Conservation (phyloP, 2,888 invertebrate genomes). For the Lasioglossum marginatum region DNA sequence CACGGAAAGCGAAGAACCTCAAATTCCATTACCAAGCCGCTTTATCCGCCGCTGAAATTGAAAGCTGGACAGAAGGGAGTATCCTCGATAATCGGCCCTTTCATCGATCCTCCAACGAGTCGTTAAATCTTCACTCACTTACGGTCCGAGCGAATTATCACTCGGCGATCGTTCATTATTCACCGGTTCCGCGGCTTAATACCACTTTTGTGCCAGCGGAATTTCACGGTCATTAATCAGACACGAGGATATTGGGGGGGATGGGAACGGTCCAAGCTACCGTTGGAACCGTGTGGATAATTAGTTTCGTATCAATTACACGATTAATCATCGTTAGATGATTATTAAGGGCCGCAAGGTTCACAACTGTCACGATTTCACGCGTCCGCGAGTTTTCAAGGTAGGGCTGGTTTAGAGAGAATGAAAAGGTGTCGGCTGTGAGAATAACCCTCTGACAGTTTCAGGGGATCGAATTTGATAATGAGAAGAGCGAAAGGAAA, state of each 20-base stretch:
- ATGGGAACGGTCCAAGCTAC: not conserved
- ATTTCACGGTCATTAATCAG: slow-evolving; percentile 57
- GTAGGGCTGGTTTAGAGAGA: not conserved
- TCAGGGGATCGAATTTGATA: not conserved
- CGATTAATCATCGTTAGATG: slow-evolving; percentile 45
- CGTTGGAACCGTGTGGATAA: slow-evolving; percentile 1
- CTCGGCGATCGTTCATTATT: slow-evolving; percentile 43
- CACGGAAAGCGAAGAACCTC: not conserved
- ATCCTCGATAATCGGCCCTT: not conserved
- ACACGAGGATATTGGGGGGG: not conserved
- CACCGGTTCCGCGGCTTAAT: slow-evolving; percentile 7
- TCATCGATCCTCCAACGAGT: not conserved
- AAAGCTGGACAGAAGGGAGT: not conserved
- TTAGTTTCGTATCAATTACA: slow-evolving; percentile 45
- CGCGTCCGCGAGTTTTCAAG: not conserved
- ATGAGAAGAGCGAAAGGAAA: not conserved
- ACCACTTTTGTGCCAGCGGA: slow-evolving; percentile 36
- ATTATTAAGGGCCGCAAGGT: slow-evolving; percentile 18
- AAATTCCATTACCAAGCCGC: not conserved
- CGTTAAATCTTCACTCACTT: slow-evolving; percentile 33
- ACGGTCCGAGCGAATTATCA: slow-evolving; percentile 37
- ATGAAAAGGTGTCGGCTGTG: not conserved
- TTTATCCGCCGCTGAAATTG: not conserved
- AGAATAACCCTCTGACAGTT: not conserved
- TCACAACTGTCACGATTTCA: slow-evolving; percentile 19